Base-by-base conservation (phyloP, 2,888 invertebrate species). In the Osmoderma eremita region DNA sequence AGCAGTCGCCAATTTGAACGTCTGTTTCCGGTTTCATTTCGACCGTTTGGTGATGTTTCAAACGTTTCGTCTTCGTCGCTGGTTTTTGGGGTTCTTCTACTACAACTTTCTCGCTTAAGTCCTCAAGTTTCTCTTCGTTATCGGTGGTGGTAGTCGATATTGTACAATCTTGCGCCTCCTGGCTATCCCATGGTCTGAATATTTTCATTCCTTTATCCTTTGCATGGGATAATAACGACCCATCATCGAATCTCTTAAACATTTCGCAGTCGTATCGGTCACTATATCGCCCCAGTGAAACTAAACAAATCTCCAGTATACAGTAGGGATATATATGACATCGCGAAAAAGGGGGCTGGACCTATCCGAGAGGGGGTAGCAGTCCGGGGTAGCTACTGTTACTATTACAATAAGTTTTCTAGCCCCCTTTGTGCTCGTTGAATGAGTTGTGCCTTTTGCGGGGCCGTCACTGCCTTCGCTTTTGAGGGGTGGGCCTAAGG, bases 81-180 rank as follows among this genome's bases (percentile, higher is more conserved):
- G 30, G 30, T 10, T 30, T 30, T 6, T 30, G 30, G 30, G n/a
- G n/a, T n/a, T 6, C 30, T 45, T 48, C 38, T 64, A 13, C 53
- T 56, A 45, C 15, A 22, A 8, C 6, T 0, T 56, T 63, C 8
- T 50, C 38, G 22, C 24, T 17, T 18, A 22, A 2, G 5, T 64
- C 48, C 30, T 36, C 42, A 4, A n/a, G 6, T 48, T 62, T 51
- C 1, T 45, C 53, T 17, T 41, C 41, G 53, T 63, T 51, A 39
- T 65, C 67, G 39, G 76, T 75, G 0, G 86, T 87, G 0, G 87
- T 87, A 0, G 88, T 87, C 0, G 88, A 86, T 0, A 87, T 83
- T 0, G 87, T 87, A 0, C 83, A 83, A 68, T 88, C 87, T 80
- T 88, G 87, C 71, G 84, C 82, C 15, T 49, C 71, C 56, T 77